Evolutionary conservation across 2,888 invertebrate genomes (phyloP).

Genomic region (Philonicus albiceps): DNA sequence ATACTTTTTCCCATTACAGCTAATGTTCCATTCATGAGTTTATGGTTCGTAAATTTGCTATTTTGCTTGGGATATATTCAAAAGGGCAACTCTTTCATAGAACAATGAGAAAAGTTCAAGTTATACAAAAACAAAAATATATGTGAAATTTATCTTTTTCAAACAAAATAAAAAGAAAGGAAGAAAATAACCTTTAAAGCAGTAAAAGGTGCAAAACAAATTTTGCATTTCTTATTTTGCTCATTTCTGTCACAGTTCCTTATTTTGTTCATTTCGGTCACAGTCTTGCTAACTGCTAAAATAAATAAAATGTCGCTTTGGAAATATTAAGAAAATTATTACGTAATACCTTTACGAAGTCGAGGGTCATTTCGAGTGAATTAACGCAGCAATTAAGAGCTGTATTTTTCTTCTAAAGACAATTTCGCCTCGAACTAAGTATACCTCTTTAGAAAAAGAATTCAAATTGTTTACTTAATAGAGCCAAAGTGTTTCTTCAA

Average conservation of each 20-base stretch:
- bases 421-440: neutral
- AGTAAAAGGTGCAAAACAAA: neutral
- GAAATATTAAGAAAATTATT: neutral
- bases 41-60: slow-evolving; percentile 23
- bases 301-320: neutral
- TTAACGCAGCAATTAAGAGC: neutral
- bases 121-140: neutral
- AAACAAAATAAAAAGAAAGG: neutral
- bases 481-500: neutral
- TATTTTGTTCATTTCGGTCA: neutral
- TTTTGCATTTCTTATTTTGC: neutral
- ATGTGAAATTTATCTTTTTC: slow-evolving; percentile 2
- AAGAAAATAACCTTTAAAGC: neutral
- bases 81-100: neutral
- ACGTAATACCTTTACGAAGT: neutral
- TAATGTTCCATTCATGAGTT: slow-evolving; percentile 39
- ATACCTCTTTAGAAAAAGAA: neutral
- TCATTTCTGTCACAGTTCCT: neutral
- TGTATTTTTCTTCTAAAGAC: neutral
- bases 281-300: neutral
- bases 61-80: neutral
- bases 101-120: neutral
- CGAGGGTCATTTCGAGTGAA: neutral
- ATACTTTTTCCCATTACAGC: slow-evolving; percentile 20
- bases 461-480: neutral